Conservation (phyloP, 2,113 vertebrate species). For the Malurus elegans region DNA sequence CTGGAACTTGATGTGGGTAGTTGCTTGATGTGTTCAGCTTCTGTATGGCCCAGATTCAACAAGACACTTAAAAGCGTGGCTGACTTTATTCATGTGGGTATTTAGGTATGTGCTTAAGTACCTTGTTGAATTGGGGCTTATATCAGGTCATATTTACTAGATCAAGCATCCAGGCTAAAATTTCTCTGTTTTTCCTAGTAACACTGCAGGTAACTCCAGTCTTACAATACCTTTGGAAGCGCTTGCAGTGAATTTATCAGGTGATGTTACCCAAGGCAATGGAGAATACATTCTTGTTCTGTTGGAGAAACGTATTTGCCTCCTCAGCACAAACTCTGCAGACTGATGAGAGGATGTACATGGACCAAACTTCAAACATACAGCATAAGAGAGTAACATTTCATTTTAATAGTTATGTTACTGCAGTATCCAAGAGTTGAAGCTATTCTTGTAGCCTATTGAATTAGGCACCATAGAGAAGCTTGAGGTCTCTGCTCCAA, state of each 20-base stretch:
- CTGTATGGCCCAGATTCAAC: constrained; percentile 53
- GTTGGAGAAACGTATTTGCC: not conserved
- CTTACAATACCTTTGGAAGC: not conserved
- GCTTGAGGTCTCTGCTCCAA: not conserved
- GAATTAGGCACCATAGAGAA: not conserved
- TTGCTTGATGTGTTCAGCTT: constrained; percentile 43
- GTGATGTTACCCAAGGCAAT: not conserved
- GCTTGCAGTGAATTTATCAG: not conserved
- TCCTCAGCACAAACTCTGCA: not conserved
- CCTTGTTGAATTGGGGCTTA: constrained; percentile 14
- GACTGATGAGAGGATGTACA: not conserved
- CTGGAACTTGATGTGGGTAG: constrained; percentile 16
- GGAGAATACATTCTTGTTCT: not conserved
- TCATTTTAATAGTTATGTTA: not conserved
- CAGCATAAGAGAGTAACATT: not conserved
- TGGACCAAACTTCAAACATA: not conserved
- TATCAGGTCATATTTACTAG: not conserved
- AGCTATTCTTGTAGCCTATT: not conserved
- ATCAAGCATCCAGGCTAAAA: constrained; percentile 1
- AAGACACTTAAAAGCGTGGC: constrained; percentile 28
- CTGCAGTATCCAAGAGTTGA: not conserved
- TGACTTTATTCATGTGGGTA: constrained; percentile 44
- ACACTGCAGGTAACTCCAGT: not conserved
- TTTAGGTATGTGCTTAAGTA: constrained; percentile 45
- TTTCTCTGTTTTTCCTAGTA: not conserved